Base-by-base conservation (phyloP, 2,888 invertebrate species). In the Sacculina carcini region DNA sequence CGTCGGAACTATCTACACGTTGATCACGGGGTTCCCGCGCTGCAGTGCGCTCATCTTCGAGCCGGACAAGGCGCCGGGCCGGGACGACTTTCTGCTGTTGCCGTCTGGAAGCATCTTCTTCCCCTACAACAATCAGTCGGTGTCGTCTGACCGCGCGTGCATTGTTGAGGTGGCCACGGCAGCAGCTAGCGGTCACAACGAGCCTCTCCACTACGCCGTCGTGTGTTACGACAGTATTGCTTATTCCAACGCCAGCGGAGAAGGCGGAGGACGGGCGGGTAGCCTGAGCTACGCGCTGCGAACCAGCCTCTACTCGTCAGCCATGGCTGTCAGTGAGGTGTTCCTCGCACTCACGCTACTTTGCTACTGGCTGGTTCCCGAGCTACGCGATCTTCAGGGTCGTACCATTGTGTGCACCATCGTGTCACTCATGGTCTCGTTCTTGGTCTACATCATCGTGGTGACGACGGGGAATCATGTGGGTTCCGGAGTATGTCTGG, bases 81-180 rank as follows among this genome's bases (percentile, higher is more conserved):
- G 28, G 42, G 42, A 42, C 42, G 42, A 42, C 42, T 42, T 42
- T 28, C 42, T 42, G 42, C 26, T 28, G 42, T 28, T 42, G 42
- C 42, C 42, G 7, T 28, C 28, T 6, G 42, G 42, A 26, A 28
- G 16, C 16, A 26, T 42, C 14, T 42, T 28, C 42, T 42, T 42
- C 42, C 42, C 42, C 26, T 42, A 6, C 28, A 28, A 42, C 42
- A 42, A 42, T 28, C 14, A 26, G 26, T 28, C 42, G 6, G 42
- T 42, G n/a, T 16, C 42, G 26, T 9, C 16, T 3, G 42, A 42
- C 42, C 26, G 28, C 26, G 26, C 42, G 26, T 42, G 42, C 42
- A 42, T 42, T 16, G 42, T 42, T n/a, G 42, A 42, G 28, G 42
- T 42, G 42, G 42, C 42, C 42, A n/a, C n/a, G n/a, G n/a, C n/a